Conservation (phyloP, 2,888 invertebrate genomes). For the Ichneumoninae sp. region DNA sequence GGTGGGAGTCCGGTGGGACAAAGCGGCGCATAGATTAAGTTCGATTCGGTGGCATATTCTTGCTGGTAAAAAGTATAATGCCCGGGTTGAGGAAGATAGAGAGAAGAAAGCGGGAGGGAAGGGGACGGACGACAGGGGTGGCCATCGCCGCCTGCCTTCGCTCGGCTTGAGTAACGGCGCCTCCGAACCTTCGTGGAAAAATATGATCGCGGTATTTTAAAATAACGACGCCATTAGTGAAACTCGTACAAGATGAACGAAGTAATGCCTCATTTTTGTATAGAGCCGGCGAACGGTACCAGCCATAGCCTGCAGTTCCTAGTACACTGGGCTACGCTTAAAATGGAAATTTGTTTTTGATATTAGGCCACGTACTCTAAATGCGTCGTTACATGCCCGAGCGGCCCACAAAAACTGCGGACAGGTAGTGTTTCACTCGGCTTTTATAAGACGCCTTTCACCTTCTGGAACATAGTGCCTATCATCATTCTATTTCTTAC, state of each 20-base stretch:
- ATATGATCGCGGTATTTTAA: slow-evolving; percentile 82
- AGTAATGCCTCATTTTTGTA: slow-evolving; percentile 78
- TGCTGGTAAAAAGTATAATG: slow-evolving; percentile 67
- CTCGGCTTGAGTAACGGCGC: slow-evolving; percentile 63
- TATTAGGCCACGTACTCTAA: slow-evolving; percentile 72
- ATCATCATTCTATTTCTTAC: neutral
- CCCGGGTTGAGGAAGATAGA: slow-evolving; percentile 59
- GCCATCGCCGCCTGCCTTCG: slow-evolving; percentile 66
- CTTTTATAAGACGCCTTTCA: slow-evolving; percentile 23
- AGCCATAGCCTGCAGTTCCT: slow-evolving; percentile 14
- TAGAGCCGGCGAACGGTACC: slow-evolving; percentile 36
- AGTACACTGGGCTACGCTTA: slow-evolving; percentile 57
- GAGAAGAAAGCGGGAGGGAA: slow-evolving; percentile 59
- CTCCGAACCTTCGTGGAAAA: slow-evolving; percentile 71
- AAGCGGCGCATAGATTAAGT: slow-evolving; percentile 79
- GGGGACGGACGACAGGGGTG: slow-evolving; percentile 58
- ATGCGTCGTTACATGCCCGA: slow-evolving; percentile 62
- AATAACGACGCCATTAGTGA: slow-evolving; percentile 83
- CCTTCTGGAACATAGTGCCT: slow-evolving; percentile 2
- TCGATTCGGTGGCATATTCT: slow-evolving; percentile 81
- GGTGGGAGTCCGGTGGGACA: slow-evolving; percentile 68
- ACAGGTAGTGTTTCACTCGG: slow-evolving; percentile 9
- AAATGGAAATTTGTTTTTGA: slow-evolving; percentile 78
- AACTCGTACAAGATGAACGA: slow-evolving; percentile 79
- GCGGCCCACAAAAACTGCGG: slow-evolving; percentile 23